Evolutionary conservation across 1,140 invertebrate species (phyloP), one percentile per base, ranked within the genome.

Genomic region (Aphelenchoides fujianensis): DNA sequence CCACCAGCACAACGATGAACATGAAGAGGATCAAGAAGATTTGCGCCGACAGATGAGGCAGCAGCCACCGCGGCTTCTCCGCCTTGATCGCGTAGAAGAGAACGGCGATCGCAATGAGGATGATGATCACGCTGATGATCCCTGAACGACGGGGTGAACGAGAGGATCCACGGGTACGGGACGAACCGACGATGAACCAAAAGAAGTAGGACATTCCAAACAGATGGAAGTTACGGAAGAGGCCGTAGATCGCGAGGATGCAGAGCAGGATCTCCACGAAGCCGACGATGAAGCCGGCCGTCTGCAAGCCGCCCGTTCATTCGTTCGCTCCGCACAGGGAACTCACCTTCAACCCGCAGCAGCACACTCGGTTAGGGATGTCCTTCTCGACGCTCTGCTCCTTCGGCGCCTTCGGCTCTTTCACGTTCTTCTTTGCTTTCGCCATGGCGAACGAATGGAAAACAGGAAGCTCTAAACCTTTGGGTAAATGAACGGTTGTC

Each of bases 11-110:
- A 2, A 83, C 81, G 68, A 83, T 74, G 32, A 83, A 71, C 59
- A 83, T 61, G 68, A 84, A 83, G 19, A 82, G 67, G 27, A 85
- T 85, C 23, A 83, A 64, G 68, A 83, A 83, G 57, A 83, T 83
- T 70, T 82, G 81, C 16, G 81, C 83, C n/a, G 70, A 76, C 52
- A 83, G 61, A 71, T 83, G 81, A 7, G 81, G 81, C 34, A 83
- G 72, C 12, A 83, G 67, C 61, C 76, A 80, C n/a, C 83, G 72
- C 12, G 81, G 35, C 23, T 81, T 83, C 53, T 83, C 83, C 64
- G 74, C 74, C 30, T 84, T 75, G 64, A 83, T 83, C 3, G 83
- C 81, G 55, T 83, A 84, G 37, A 83, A 62, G 0, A 83, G 68
- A 2, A 82, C 48, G 23, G 71, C 59, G 61, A 82, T 82, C 19